Percentiles rank a stretch among this genome's conserved stretches.
These are phyloP conservation scores for Hypomecis atomaria DNA, from an alignment of 2,888 invertebrate species.

Conservation along the genomic window DNA sequence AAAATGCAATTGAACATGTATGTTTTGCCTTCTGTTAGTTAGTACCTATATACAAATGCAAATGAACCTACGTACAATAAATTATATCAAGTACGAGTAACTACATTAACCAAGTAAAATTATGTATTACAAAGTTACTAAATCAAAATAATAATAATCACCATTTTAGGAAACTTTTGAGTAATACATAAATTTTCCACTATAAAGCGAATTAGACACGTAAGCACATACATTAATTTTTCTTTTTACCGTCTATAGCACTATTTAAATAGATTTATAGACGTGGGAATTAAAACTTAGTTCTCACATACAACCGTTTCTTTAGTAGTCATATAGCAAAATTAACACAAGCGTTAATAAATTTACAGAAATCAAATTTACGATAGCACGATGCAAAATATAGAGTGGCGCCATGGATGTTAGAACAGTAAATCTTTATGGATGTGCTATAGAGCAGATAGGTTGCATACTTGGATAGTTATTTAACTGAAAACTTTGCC, in stretches of 20 bases:
- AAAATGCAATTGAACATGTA: no score
- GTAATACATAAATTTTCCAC: neutral
- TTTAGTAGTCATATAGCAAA: conserved; percentile 9
- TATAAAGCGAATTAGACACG: neutral
- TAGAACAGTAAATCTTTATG: neutral
- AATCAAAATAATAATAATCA: no score
- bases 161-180: no score
- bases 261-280: conserved; percentile 33
- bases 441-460: neutral
- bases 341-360: conserved; percentile 13
- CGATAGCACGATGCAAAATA: conserved; percentile 10
- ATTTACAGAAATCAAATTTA: conserved; percentile 17
- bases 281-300: conserved; percentile 12
- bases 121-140: no score
- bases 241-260: no score
- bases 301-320: conserved; percentile 14
- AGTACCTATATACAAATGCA: no score
- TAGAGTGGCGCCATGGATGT: conserved; percentile 3
- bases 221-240: neutral
- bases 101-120: no score
- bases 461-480: no score
- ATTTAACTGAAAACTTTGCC: no score
- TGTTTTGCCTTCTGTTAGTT: no score
- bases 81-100: no score
- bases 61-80: no score